Conservation (phyloP, 2,113 vertebrate genomes). For the Platycercus adscitus region DNA sequence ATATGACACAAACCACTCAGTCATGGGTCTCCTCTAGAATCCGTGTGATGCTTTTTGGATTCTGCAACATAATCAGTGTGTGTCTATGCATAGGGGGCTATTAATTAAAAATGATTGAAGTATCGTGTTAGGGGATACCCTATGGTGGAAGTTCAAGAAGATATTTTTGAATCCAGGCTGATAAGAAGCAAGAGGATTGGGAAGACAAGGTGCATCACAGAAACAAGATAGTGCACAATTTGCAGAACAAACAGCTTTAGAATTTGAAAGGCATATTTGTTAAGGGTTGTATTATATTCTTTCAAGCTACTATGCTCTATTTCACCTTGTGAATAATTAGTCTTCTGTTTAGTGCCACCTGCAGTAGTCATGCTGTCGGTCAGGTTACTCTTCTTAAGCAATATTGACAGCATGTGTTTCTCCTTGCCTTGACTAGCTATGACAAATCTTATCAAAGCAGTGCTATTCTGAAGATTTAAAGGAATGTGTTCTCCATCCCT, state of each 20-base stretch:
- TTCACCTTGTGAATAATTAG: not conserved
- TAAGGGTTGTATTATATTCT: not conserved
- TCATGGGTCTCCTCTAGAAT: not conserved
- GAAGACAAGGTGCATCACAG: not conserved
- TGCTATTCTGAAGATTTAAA: not conserved
- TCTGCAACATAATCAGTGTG: not conserved
- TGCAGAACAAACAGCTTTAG: not conserved
- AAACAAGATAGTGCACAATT: not conserved
- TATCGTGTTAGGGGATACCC: not conserved
- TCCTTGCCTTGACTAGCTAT: not conserved
- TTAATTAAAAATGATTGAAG: not conserved
- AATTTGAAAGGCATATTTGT: not conserved
- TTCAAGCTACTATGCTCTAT: not conserved
- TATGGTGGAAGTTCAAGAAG: not conserved
- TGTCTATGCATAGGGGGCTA: accelerated
- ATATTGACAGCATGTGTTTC: not conserved
- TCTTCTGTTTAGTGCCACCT: not conserved
- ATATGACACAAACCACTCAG: not conserved
- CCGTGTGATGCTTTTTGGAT: not conserved
- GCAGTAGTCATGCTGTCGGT: not conserved
- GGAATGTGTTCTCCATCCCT: not conserved
- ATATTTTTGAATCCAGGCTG: not conserved
- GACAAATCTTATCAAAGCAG: not conserved
- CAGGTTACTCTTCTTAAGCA: not conserved
- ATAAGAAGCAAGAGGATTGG: not conserved